A percentile compares a stretch with the other conserved stretches of the same genome.
Evolutionary conservation across 2,113 vertebrate species (phyloP).

Genomic region (Camelus bactrianus): DNA sequence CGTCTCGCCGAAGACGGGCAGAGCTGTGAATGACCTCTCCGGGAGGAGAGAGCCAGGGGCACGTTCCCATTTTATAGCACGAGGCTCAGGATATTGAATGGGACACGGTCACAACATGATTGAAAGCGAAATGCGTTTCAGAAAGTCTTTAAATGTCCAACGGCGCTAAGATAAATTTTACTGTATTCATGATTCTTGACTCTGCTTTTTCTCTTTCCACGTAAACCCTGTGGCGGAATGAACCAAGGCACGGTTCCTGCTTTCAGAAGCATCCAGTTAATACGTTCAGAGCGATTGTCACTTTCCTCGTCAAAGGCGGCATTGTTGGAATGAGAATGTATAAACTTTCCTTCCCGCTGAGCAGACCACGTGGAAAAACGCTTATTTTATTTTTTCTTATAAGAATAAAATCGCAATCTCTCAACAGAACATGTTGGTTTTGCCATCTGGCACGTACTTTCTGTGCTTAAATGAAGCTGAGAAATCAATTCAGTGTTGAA

Average conservation of each 20-base stretch:
- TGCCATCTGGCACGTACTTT: conserved; percentile 73
- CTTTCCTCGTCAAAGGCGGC: conserved; percentile 74
- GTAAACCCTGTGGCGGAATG: neutral
- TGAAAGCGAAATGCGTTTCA: conserved; percentile 60
- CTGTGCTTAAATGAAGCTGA: conserved; percentile 81
- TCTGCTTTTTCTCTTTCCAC: neutral
- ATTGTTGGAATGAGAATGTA: conserved; percentile 58
- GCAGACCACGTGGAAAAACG: conserved; percentile 75
- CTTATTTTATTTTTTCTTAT: conserved; percentile 80
- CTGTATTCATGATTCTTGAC: neutral
- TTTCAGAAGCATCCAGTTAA: conserved; percentile 34
- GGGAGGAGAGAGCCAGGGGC: neutral
- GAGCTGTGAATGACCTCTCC: conserved; percentile 46
- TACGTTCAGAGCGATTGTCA: conserved; percentile 70
- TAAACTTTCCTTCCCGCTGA: conserved; percentile 77
- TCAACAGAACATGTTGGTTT: conserved; percentile 78
- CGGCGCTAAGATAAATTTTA: conserved; percentile 4
- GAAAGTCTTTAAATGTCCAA: conserved; percentile 40
- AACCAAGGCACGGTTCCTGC: neutral
- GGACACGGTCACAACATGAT: conserved; percentile 27
- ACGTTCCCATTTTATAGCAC: conserved; percentile 59
- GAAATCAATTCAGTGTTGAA: conserved; percentile 80
- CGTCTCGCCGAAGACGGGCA: conserved; percentile 6
- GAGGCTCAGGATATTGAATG: conserved; percentile 59
- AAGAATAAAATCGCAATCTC: conserved; percentile 79